Base-by-base conservation (phyloP, 2,797 vertebrate species). In the Helostoma temminkii region DNA sequence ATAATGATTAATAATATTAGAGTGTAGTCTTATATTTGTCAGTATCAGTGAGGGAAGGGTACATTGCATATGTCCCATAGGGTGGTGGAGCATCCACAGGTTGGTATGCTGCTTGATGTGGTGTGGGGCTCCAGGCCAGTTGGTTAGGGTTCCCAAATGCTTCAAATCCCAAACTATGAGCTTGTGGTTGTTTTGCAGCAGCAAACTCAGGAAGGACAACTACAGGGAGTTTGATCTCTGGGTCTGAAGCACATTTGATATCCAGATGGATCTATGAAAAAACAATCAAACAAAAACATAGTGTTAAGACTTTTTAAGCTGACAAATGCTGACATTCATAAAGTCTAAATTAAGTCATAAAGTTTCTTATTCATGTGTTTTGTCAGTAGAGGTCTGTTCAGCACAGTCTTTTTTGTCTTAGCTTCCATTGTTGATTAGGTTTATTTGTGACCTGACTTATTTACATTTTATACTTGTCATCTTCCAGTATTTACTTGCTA, bases 211-310 rank as follows among this genome's bases (percentile, higher is more conserved):
- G 84, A 3, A 93, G 56, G 57, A 95, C 14, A 12, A 94, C 79
- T 39, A 94, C 69, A 0, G 92, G 93, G 26, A 94, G 69, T 71
- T 89, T 93, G 62, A 95, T 56, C 69, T 82, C 56, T 49, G 91
- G 90, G 70, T 93, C 60, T 32, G 3, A 6, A 0, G 90, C 79
- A 76, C 49, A 92, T 63, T 92, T 92, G 37, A 94, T 73, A 2
- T 93, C 69, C 55, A 94, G 63, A 48, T 70, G 54, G 12, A 94
- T 48, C 93, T 94, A 82, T 54, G 37, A 0, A 47, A 57, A 52
- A 52, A 45, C n/a, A n/a, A n/a, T n/a, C n/a, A n/a, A n/a, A n/a
- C n/a, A 19, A 39, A 59, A 34, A 11, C 14, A 3, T 19, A 22
- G 5, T 4, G n/a, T n/a, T n/a, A n/a, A n/a, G n/a, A n/a, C n/a